phyloP scores from a whole-genome alignment of 1,140 invertebrate genomes.

The Chrysopa pallens region DNA sequence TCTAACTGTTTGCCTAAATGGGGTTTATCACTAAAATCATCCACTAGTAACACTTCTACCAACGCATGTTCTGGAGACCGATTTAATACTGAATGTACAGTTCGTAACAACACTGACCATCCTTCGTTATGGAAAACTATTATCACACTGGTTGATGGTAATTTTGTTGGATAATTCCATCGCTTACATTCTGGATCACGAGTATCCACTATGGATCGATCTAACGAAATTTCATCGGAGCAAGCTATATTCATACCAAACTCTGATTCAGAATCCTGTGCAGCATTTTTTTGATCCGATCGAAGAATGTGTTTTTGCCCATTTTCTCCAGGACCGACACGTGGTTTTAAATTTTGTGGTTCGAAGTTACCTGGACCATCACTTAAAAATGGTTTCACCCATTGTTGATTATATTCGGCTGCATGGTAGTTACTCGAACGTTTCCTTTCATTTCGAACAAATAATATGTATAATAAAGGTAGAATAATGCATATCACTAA shows the following conservation, averaged over 20 bases:
- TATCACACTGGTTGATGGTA: constrained; percentile 87
- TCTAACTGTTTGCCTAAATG: constrained; percentile 79
- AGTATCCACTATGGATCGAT: constrained; percentile 61
- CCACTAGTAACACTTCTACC: constrained; percentile 92
- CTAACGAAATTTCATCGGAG: constrained; percentile 79
- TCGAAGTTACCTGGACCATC: constrained; percentile 45
- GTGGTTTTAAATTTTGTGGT: constrained; percentile 33
- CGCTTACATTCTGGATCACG: constrained; percentile 80
- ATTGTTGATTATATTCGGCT: no score
- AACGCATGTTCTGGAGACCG: constrained; percentile 76
- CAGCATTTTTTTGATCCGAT: constrained; percentile 54
- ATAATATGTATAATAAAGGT: no score
- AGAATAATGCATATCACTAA: no score
- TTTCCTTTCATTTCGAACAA: no score
- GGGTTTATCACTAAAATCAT: constrained; percentile 95
- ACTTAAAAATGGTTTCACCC: constrained; percentile 11
- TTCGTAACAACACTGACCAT: constrained; percentile 83
- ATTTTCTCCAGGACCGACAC: constrained; percentile 64
- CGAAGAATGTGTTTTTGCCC: constrained; percentile 58
- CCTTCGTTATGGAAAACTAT: constrained; percentile 99
- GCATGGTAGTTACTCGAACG: no score
- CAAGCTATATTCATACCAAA: constrained; percentile 96
- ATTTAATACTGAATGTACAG: constrained; percentile 92
- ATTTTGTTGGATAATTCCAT: constrained; percentile 83
- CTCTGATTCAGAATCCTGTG: constrained; percentile 56